phyloP scores from a whole-genome alignment of 2,113 vertebrate genomes.

The Heterochromis multidens region DNA sequence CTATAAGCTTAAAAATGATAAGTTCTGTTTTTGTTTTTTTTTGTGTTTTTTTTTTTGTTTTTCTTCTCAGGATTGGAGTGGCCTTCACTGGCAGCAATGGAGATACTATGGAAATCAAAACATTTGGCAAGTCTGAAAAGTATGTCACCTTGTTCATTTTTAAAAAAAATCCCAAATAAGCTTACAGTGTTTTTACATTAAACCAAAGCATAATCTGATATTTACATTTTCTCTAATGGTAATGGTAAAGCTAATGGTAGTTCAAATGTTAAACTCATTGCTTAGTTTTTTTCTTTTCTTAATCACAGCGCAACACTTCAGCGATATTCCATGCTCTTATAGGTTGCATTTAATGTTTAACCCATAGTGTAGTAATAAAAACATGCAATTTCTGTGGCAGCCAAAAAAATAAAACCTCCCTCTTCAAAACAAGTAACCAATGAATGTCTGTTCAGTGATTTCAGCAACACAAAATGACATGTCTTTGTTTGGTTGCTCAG shows the following conservation, averaged over 20 bases:
- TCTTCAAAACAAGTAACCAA: not conserved
- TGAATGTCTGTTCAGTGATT: no score
- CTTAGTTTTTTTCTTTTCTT: not conserved
- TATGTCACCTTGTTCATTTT: constrained; percentile 50
- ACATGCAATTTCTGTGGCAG: no score
- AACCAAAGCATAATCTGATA: no score
- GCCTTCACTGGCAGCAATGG: constrained; percentile 83
- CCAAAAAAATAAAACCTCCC: not conserved
- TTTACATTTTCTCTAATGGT: no score
- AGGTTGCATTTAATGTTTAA: not conserved
- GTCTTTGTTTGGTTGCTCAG: constrained; percentile 61
- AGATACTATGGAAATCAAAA: constrained; percentile 90
- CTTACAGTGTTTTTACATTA: not conserved
- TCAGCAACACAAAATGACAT: not conserved
- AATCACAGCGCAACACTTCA: not conserved
- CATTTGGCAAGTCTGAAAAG: constrained; percentile 89
- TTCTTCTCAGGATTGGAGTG: constrained; percentile 82
- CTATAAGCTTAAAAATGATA: not conserved
- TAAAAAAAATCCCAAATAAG: not conserved
- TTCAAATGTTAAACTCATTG: no score
- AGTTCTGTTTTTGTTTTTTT: not conserved
- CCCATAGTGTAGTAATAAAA: not conserved
- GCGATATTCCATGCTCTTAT: not conserved
- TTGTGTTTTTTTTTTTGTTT: not conserved
- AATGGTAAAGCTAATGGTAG: no score